Percentiles rank a stretch among this genome's conserved stretches.
Evolutionary conservation across 2,888 invertebrate genomes (phyloP).

Genomic region (Diarsia rubi): DNA sequence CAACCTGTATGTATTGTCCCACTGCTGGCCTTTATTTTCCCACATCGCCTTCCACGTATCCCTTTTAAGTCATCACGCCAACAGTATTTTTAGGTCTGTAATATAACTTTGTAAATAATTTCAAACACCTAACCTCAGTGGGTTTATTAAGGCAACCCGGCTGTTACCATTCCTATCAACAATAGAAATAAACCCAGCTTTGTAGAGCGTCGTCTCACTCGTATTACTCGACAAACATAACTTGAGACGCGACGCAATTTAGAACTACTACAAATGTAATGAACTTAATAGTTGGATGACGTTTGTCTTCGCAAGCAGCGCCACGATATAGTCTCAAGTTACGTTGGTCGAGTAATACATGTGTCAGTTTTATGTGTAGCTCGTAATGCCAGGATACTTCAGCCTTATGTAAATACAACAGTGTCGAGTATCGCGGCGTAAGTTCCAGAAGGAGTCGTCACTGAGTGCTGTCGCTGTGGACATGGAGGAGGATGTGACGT

Average conservation of each 20-base stretch:
- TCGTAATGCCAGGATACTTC: constrained; percentile 32
- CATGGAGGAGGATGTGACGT: constrained; percentile 98
- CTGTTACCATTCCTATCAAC: neutral
- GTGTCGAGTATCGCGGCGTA: constrained; percentile 66
- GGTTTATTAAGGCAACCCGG: neutral
- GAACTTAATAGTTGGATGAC: neutral
- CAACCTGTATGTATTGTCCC: neutral
- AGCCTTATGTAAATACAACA: constrained; percentile 50
- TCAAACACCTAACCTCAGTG: neutral
- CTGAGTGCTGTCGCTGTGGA: constrained; percentile 97
- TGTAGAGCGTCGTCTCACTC: neutral
- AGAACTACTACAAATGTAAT: neutral
- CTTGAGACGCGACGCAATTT: neutral
- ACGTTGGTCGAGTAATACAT: constrained; percentile 1
- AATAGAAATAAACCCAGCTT: neutral
- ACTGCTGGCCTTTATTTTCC: neutral
- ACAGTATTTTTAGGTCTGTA: neutral
- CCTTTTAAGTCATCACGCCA: neutral
- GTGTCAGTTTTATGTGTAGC: constrained; percentile 21
- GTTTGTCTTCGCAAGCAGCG: neutral
- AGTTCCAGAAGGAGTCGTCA: constrained; percentile 93
- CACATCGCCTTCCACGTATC: neutral
- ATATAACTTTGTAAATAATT: constrained; percentile 1
- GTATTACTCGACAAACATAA: neutral
- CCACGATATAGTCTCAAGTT: neutral